Percentiles rank a stretch among this genome's conserved stretches.
Evolutionary conservation across 2,888 invertebrate species (phyloP).

Genomic region (Heliconius aoede): DNA sequence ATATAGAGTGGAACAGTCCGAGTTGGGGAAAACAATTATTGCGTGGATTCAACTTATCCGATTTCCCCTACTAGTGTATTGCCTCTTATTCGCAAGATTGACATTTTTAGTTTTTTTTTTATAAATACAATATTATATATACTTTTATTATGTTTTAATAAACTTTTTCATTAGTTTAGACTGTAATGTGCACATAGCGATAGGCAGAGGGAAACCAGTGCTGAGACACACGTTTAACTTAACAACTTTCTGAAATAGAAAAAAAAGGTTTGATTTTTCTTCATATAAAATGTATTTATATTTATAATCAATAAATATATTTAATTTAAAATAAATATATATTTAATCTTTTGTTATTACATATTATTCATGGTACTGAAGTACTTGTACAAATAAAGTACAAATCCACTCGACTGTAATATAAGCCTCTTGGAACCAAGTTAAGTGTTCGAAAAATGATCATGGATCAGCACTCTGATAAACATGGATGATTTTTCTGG

Average conservation of each 20-base stretch:
- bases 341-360: not conserved
- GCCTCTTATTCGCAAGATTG: not conserved
- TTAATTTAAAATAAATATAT: too few relatives aligned
- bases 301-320: too few relatives aligned
- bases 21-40: conserved; percentile 46
- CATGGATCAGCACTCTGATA: conserved; percentile 43
- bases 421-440: conserved; percentile 48
- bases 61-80: conserved; percentile 32
- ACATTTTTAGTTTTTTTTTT: too few relatives aligned
- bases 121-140: too few relatives aligned
- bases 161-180: too few relatives aligned
- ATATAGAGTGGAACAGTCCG: conserved; percentile 45
- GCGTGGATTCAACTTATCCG: conserved; percentile 36
- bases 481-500: conserved; percentile 52
- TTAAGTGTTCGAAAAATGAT: conserved; percentile 48
- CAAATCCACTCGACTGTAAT: conserved; percentile 41
- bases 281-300: not conserved
- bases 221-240: not conserved
- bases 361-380: conserved; percentile 6
- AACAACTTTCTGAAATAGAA: not conserved
- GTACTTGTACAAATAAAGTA: conserved; percentile 38
- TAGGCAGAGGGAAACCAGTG: not conserved
- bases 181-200: too few relatives aligned
- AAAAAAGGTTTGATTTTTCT: too few relatives aligned
- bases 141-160: too few relatives aligned